Percentiles rank a stretch among this genome's conserved stretches.
These are phyloP conservation scores for Murina feae DNA, from an alignment of 2,113 vertebrate species.

Conservation along the genomic window DNA sequence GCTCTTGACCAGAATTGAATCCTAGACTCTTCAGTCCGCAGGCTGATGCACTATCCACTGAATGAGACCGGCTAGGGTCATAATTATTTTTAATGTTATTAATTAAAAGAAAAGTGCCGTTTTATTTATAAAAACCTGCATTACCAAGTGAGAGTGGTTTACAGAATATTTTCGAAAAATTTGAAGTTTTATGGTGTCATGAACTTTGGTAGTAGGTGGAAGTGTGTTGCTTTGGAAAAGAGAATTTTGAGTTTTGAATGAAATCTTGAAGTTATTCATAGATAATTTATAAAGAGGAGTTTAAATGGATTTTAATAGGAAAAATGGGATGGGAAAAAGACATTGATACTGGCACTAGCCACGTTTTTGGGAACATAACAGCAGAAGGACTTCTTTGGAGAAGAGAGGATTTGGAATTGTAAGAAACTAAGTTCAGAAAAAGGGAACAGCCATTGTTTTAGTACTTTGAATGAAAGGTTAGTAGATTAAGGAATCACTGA, in stretches of 20 bases:
- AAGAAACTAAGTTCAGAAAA: background rate
- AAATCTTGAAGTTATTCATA: background rate
- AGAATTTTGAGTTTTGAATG: conserved; percentile 24
- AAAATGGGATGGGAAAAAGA: background rate
- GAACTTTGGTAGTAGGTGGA: background rate
- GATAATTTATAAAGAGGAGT: background rate
- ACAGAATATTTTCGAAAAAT: conserved; percentile 36
- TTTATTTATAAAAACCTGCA: background rate
- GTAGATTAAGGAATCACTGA: background rate
- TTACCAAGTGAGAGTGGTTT: conserved; percentile 17
- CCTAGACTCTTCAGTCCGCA: too few species aligned
- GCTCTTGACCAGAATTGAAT: too few species aligned
- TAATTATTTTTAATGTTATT: background rate
- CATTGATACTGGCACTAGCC: background rate
- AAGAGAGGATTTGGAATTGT: background rate
- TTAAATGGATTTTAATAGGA: background rate
- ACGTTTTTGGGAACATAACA: background rate
- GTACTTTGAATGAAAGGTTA: background rate
- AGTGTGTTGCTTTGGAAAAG: background rate
- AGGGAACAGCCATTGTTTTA: background rate
- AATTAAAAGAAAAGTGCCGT: background rate
- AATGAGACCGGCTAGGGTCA: too few species aligned
- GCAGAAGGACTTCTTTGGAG: background rate
- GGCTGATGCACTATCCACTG: too few species aligned
- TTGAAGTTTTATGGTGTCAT: background rate